A percentile compares a stretch with the other conserved stretches of the same genome.
phyloP scores from a whole-genome alignment of 1,140 invertebrate genomes.

The Drosophila grimshawi region DNA sequence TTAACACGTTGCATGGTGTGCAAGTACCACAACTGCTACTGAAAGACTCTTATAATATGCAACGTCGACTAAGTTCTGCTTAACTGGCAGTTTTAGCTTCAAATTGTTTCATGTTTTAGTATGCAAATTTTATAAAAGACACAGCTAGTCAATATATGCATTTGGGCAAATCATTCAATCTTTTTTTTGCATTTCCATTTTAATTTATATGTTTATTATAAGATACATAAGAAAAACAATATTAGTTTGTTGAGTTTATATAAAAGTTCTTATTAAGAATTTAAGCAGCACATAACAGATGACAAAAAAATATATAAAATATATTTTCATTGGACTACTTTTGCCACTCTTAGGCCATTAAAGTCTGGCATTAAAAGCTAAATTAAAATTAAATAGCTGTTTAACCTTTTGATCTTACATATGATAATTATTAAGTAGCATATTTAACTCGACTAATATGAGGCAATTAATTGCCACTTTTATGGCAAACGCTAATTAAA shows the following conservation, averaged over 20 bases:
- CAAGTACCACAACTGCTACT: slow-evolving; percentile 50
- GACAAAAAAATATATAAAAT: no score
- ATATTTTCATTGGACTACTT: no score
- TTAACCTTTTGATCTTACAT: background rate
- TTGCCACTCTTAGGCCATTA: no score
- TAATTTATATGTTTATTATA: no score
- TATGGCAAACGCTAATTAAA: slow-evolving; percentile 17
- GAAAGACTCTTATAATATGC: slow-evolving; percentile 54
- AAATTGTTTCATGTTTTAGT: background rate
- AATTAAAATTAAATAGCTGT: background rate
- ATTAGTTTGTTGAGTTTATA: no score
- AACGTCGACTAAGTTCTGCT: slow-evolving; percentile 1
- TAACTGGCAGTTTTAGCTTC: slow-evolving; percentile 14
- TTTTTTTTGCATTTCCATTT: no score
- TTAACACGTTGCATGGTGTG: slow-evolving; percentile 61
- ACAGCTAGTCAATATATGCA: no score
- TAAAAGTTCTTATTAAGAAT: no score
- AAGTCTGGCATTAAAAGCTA: background rate
- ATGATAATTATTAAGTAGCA: background rate
- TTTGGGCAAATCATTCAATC: no score
- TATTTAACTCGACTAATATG: slow-evolving; percentile 13
- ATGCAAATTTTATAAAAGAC: slow-evolving; percentile 6
- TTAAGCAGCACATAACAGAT: no score
- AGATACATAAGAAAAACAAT: no score
- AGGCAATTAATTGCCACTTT: slow-evolving; percentile 8